Evolutionary conservation across 2,797 vertebrate species (phyloP).

Genomic region (Spinibarbus caldwelli): DNA sequence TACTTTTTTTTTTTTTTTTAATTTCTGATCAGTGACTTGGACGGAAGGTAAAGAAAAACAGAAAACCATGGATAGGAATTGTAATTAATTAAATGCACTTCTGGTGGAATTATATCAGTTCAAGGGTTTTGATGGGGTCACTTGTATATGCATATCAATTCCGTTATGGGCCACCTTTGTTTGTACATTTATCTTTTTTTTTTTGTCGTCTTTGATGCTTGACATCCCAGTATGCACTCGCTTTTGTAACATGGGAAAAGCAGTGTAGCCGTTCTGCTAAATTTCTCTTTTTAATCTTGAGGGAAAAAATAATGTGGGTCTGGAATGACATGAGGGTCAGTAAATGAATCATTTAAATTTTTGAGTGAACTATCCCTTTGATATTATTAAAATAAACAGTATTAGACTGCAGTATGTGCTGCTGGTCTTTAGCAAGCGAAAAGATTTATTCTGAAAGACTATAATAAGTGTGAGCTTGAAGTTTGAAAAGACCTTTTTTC

Average conservation of each 20-base stretch:
- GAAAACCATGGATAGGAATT: not conserved
- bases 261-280: not conserved
- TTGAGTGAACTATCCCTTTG: not conserved
- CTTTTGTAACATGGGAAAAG: not conserved
- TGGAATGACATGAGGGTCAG: not conserved
- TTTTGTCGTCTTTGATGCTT: not conserved
- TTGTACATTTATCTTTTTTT: not conserved
- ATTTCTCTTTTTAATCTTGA: not conserved
- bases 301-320: too few species aligned
- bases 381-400: not conserved
- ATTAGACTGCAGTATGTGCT: not conserved
- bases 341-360: rapidly evolving
- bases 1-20: not conserved
- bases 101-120: not conserved
- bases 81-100: not conserved
- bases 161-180: not conserved
- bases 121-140: slow-evolving; percentile 4
- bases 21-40: not conserved
- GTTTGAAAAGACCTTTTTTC: not conserved
- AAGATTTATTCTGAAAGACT: not conserved
- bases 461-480: not conserved
- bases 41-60: not conserved
- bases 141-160: not conserved
- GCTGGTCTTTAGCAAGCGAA: not conserved
- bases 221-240: not conserved